Evolutionary conservation across 2,113 vertebrate species (phyloP).

Genomic region (Tetrax tetrax): DNA sequence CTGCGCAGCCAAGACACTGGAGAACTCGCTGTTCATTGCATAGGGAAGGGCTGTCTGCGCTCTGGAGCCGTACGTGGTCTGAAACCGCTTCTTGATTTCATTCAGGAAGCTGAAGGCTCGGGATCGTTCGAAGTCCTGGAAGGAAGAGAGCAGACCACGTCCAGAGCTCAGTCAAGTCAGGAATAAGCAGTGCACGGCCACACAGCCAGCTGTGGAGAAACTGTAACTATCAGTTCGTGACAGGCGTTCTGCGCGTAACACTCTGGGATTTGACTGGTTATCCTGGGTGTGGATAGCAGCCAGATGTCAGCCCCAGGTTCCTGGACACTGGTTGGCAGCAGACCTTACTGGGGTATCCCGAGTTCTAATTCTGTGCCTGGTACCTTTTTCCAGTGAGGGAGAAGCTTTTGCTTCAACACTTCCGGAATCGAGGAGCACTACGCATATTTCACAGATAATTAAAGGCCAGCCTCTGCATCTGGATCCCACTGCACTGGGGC

Average conservation of each 20-base stretch:
- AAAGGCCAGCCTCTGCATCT: not conserved
- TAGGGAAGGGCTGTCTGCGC: conserved; percentile 97
- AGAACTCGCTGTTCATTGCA: conserved; percentile 99
- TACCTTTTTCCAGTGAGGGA: not conserved
- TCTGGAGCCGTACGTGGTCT: conserved; percentile 95
- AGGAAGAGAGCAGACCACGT: not conserved
- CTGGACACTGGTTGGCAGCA: not conserved
- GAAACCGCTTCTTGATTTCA: conserved; percentile 95
- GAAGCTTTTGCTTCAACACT: not conserved
- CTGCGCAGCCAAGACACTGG: conserved; percentile 91
- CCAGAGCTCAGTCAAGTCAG: not conserved
- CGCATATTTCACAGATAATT: rapidly evolving
- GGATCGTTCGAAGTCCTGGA: conserved; percentile 94
- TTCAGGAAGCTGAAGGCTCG: conserved; percentile 94
- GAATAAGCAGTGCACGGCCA: rapidly evolving
- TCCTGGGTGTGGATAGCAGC: not conserved
- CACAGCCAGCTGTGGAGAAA: rapidly evolving
- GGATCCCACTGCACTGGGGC: not conserved
- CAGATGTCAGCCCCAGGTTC: not conserved
- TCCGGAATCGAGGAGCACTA: not conserved
- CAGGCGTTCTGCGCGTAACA: not conserved
- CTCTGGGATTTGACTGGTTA: not conserved
- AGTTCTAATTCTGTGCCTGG: not conserved
- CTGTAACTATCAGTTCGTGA: not conserved
- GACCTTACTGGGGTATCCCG: too few species aligned